Evolutionary conservation across 2,888 invertebrate species (phyloP).

Genomic region (Drosophila macrospina): DNA sequence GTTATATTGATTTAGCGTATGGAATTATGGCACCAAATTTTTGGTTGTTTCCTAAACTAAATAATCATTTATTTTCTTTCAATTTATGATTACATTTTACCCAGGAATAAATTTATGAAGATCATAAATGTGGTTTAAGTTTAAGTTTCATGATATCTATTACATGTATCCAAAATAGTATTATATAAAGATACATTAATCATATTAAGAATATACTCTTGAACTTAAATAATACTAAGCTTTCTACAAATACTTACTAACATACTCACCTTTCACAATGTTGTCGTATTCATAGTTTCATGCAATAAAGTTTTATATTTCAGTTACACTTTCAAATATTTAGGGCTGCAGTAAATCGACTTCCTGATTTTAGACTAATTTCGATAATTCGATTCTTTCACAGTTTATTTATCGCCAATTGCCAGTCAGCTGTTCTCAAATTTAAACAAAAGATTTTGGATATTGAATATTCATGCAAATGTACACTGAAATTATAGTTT

Average conservation of each 20-base stretch:
- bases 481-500: not conserved
- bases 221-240: too few relatives aligned
- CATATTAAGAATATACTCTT: too few relatives aligned
- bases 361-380: not conserved
- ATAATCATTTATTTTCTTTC: not conserved
- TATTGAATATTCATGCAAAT: not conserved
- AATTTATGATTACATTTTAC: not conserved
- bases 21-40: not conserved
- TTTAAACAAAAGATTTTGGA: constrained; percentile 17
- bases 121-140: not conserved
- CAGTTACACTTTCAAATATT: not conserved
- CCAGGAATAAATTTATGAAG: not conserved
- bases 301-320: not conserved
- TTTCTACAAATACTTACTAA: not conserved
- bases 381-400: constrained; percentile 1
- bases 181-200: too few relatives aligned
- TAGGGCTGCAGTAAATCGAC: constrained; percentile 5
- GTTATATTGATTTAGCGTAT: constrained; percentile 43
- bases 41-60: not conserved
- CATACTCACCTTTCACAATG: not conserved
- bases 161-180: too few relatives aligned
- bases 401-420: constrained; percentile 8
- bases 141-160: too few relatives aligned
- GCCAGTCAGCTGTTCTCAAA: constrained; percentile 36
- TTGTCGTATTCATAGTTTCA: not conserved